Conservation (phyloP, 2,888 invertebrate species). For the Itoplectis maculator region DNA sequence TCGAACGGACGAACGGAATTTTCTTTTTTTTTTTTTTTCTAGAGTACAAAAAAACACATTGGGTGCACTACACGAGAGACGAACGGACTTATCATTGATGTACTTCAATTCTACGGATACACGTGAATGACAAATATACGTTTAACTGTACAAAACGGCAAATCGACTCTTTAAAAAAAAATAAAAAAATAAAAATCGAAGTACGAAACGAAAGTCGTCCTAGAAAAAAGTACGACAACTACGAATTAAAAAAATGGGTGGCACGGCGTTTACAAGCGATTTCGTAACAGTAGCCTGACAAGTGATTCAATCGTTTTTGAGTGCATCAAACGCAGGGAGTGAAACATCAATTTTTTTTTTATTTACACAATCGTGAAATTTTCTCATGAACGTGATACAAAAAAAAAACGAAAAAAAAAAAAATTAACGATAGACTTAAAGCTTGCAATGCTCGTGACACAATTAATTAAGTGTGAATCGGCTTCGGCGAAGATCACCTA, state of each 20-base stretch:
- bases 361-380: slow-evolving; percentile 49
- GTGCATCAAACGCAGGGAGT: slow-evolving; percentile 48
- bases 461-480: slow-evolving; percentile 70
- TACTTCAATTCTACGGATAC: slow-evolving; percentile 40
- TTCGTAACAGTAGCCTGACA: slow-evolving; percentile 41
- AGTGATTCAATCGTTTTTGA: slow-evolving; percentile 46
- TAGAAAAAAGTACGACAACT: slow-evolving; percentile 28
- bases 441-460: slow-evolving; percentile 69
- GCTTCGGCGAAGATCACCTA: slow-evolving; percentile 89
- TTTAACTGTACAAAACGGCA: slow-evolving; percentile 21
- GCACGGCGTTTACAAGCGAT: slow-evolving; percentile 52
- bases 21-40: not conserved
- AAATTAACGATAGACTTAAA: slow-evolving; percentile 54
- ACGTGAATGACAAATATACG: slow-evolving; percentile 37
- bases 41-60: slow-evolving; percentile 24
- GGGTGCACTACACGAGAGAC: slow-evolving; percentile 43
- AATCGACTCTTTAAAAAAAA: too few species aligned
- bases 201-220: slow-evolving; percentile 18
- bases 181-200: slow-evolving; percentile 2
- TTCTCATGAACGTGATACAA: slow-evolving; percentile 55
- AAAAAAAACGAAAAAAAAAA: slow-evolving; percentile 51
- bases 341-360: slow-evolving; percentile 43
- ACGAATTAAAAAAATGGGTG: slow-evolving; percentile 36
- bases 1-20: slow-evolving; percentile 57
- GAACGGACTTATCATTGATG: slow-evolving; percentile 42